phyloP scores from a whole-genome alignment of 2,797 vertebrate genomes.

The Coilia nasus region DNA sequence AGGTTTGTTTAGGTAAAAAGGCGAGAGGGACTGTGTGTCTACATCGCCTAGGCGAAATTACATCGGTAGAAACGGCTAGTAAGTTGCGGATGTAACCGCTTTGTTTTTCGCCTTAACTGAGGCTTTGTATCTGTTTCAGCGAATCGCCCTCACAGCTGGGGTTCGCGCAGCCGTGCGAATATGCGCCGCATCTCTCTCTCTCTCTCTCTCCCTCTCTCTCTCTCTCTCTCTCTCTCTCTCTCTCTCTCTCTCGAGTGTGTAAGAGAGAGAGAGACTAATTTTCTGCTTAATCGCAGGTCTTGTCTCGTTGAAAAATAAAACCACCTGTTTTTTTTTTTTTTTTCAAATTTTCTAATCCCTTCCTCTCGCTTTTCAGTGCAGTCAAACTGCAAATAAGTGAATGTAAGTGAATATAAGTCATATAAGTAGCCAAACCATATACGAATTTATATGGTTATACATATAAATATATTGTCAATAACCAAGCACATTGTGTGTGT shows the following conservation, averaged over 20 bases:
- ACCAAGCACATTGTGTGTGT: no score
- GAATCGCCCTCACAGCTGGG: constrained; percentile 47
- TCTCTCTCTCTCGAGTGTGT: constrained; percentile 17
- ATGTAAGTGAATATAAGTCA: no score
- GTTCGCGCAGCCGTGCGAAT: constrained; percentile 51
- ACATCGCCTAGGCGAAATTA: background rate
- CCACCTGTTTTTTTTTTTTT: no score
- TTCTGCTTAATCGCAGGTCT: no score
- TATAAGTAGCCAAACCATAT: no score
- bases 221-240: constrained; percentile 17
- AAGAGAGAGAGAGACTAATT: no score
- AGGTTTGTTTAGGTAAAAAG: background rate
- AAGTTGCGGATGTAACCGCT: constrained; percentile 9
- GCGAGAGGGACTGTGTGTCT: background rate
- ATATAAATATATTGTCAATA: no score
- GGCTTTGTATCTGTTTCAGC: constrained; percentile 40
- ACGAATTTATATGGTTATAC: no score
- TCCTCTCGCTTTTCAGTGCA: no score
- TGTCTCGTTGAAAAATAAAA: no score
- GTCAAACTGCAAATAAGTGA: no score
- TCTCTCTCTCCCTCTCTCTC: constrained; percentile 27
- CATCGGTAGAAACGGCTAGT: background rate
- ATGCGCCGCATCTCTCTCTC: constrained; percentile 56
- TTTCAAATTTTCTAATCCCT: no score
- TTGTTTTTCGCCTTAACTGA: background rate